A percentile compares a stretch with the other conserved stretches of the same genome.
These are phyloP conservation scores for Minunthozetes semirufus DNA, from an alignment of 2,888 invertebrate genomes.

Conservation along the genomic window DNA sequence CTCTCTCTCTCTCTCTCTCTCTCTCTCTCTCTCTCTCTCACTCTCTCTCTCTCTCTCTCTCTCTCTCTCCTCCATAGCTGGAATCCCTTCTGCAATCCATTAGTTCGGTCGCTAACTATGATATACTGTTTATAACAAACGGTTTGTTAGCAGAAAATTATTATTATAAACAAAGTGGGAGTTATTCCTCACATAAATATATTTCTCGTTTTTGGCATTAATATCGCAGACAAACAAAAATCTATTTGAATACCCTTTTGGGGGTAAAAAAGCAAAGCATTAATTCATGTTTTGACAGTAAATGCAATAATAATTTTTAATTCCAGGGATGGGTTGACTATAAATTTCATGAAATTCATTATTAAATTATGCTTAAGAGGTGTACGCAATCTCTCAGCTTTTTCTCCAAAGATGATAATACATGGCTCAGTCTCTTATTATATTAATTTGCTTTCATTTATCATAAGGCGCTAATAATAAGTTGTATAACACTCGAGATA, in stretches of 20 bases:
- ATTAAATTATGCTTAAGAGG: conserved; percentile 13
- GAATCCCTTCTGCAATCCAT: no score
- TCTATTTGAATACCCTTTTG: not conserved
- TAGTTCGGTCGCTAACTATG: no score
- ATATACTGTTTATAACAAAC: not conserved
- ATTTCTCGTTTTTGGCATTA: not conserved
- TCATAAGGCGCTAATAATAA: conserved; percentile 24
- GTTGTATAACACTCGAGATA: not conserved
- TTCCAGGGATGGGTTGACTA: conserved; percentile 17
- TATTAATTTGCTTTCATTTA: conserved; percentile 17
- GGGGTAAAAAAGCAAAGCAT: not conserved
- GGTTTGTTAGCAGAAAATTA: not conserved
- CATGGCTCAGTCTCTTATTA: not conserved
- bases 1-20: no score
- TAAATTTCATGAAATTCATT: conserved; percentile 13
- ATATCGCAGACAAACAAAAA: not conserved
- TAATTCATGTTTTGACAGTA: conserved; percentile 13
- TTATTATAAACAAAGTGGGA: conserved; percentile 17
- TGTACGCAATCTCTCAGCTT: not conserved
- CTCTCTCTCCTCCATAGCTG: no score
- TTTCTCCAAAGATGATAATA: not conserved
- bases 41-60: no score
- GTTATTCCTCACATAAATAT: not conserved
- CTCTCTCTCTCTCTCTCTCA: no score
- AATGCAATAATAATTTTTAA: conserved; percentile 19